Base-by-base conservation (phyloP, 2,797 vertebrate species). In the Alosa sapidissima region DNA sequence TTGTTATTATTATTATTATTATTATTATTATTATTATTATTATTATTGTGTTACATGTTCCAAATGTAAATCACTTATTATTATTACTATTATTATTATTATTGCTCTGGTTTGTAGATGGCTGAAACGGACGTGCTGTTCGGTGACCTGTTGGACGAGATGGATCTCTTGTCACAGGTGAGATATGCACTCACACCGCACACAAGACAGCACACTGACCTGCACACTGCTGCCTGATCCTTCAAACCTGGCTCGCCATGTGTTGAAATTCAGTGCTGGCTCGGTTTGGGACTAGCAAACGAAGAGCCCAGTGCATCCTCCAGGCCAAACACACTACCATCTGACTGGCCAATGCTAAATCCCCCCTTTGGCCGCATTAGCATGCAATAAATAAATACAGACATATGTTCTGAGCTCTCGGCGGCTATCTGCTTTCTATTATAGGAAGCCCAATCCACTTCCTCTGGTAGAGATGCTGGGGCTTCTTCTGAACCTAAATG, bases 91-190 rank as follows among this genome's bases (percentile, higher is more conserved):
- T 28, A 28, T 28, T 28, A 28, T 28, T 28, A 28, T 28, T 28
- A 28, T 28, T 83, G 0, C 85, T 82, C 36, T 84, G 0, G 49
- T 58, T 0, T 86, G 60, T 89, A 95, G 93, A 94, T 95, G 94
- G 96, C 97, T 1, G 96, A 97, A 75, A 96, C 97, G 86, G 96
- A 97, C 52, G 92, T 94, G 91, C 96, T 97, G 96, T 97, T 98
- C 93, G 95, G 93, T 85, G 88, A 95, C 89, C 92, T 98, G 89
- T 92, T 97, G 49, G 96, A 96, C 75, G 96, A 97, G 89, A 97
- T 97, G 89, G 96, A 97, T 85, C 90, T 96, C 87, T 91, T 98
- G 86, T 95, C 96, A 82, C 95, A 97, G 96, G 97, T 98, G 91
- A 94, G 90, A 86, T 24, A 36, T 3, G 28, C 65, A 1, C 3